phyloP scores from a whole-genome alignment of 2,888 invertebrate genomes.

The Mylabris sibirica region DNA sequence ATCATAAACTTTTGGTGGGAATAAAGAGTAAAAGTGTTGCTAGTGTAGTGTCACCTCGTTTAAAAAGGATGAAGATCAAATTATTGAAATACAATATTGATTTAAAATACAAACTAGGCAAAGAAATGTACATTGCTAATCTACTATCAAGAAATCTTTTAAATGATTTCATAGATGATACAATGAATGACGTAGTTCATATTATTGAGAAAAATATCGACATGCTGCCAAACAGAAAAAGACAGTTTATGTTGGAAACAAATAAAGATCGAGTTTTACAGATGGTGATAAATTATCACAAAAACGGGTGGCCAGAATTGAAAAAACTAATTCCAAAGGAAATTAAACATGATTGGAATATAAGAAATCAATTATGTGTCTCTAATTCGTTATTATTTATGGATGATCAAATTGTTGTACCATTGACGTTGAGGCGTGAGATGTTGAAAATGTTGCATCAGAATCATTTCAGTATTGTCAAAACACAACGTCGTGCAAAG shows the following conservation, averaged over 20 bases:
- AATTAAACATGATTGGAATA: neutral
- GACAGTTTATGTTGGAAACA: neutral
- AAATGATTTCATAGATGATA: neutral
- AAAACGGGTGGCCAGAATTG: neutral
- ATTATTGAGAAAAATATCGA: neutral
- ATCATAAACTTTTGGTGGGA: slow-evolving; percentile 26
- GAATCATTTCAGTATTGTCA: neutral
- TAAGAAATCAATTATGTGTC: neutral
- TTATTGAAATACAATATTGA: slow-evolving; percentile 30
- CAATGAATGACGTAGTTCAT: neutral
- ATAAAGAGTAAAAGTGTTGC: slow-evolving; percentile 23
- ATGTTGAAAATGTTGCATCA: neutral
- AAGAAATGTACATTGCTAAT: slow-evolving; percentile 26
- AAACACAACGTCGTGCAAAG: neutral
- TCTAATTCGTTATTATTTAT: neutral
- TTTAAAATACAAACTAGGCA: slow-evolving; percentile 24
- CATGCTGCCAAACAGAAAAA: neutral
- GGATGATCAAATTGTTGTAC: neutral
- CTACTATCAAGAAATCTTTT: slow-evolving; percentile 18
- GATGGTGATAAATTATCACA: neutral
- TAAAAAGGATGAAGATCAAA: slow-evolving; percentile 26
- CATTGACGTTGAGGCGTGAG: neutral
- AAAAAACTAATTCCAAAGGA: neutral
- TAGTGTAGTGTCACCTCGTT: slow-evolving; percentile 12
- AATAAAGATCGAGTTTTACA: neutral